phyloP scores from a whole-genome alignment of 2,888 invertebrate genomes.

The Papilio demoleus region DNA sequence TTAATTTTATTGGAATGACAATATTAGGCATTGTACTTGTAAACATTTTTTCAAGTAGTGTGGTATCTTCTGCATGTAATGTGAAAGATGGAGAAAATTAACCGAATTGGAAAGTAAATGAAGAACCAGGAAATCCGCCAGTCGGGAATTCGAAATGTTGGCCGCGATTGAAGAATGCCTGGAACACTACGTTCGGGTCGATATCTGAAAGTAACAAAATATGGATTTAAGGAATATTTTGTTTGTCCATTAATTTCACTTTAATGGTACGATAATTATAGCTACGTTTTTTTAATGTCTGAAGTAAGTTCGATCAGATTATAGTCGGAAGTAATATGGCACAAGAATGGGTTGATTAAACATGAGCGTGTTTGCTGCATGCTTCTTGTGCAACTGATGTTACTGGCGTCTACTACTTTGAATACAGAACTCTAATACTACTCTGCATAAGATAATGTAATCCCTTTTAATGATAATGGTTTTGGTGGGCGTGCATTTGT shows the following conservation, averaged over 20 bases:
- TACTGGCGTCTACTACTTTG: no score
- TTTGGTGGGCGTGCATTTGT: no score
- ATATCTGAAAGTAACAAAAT: slow-evolving; percentile 84
- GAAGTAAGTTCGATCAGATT: no score
- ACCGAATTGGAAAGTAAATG: slow-evolving; percentile 88
- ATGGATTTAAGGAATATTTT: slow-evolving; percentile 9
- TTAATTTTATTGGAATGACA: slow-evolving; percentile 49
- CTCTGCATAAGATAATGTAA: no score
- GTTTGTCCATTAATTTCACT: background rate
- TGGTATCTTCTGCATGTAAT: slow-evolving; percentile 27
- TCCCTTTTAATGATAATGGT: no score
- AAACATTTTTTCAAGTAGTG: slow-evolving; percentile 28
- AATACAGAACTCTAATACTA: no score
- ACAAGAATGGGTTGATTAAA: background rate
- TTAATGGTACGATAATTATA: background rate
- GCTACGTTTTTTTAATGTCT: background rate
- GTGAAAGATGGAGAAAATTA: slow-evolving; percentile 58
- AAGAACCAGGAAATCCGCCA: slow-evolving; percentile 82
- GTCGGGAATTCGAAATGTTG: slow-evolving; percentile 82
- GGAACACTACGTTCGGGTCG: slow-evolving; percentile 93
- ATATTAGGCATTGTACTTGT: slow-evolving; percentile 47
- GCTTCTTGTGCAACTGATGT: no score
- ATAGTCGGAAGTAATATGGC: background rate
- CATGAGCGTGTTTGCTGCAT: no score
- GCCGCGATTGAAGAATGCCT: slow-evolving; percentile 89